Conservation (phyloP, 2,888 invertebrate genomes). For the Troides helena region DNA sequence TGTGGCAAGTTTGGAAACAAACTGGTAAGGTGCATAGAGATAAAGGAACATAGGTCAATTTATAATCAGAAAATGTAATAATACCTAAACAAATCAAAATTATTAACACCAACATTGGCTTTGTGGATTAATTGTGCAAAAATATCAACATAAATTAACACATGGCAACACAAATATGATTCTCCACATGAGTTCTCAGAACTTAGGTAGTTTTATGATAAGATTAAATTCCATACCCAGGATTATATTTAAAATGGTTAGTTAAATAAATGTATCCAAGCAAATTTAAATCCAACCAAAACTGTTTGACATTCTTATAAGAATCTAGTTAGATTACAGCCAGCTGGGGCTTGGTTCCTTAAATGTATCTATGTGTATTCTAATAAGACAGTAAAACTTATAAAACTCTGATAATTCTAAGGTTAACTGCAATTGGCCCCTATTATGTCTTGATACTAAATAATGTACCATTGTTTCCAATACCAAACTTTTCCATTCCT, state of each 20-base stretch:
- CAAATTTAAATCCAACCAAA: not conserved
- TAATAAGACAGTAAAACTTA: slow-evolving; percentile 34
- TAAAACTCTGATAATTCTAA: slow-evolving; percentile 42
- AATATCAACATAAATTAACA: not conserved
- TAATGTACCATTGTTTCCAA: slow-evolving; percentile 21
- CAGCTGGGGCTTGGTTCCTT: not conserved
- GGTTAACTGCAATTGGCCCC: slow-evolving; percentile 45
- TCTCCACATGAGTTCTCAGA: slow-evolving; percentile 12
- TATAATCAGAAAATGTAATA: slow-evolving; percentile 27
- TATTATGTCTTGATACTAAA: slow-evolving; percentile 38
- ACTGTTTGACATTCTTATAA: slow-evolving; percentile 30
- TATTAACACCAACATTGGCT: not conserved
- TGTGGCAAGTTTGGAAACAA: slow-evolving; percentile 15
- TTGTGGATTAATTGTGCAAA: not conserved
- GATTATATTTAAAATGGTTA: not conserved
- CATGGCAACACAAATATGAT: slow-evolving; percentile 11
- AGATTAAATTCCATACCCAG: slow-evolving; percentile 6
- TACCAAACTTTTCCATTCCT: slow-evolving; percentile 20
- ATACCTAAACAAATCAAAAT: slow-evolving; percentile 4
- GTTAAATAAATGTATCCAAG: not conserved
- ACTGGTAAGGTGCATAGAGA: slow-evolving; percentile 26
- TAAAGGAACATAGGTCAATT: slow-evolving; percentile 34
- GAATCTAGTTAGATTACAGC: slow-evolving; percentile 44
- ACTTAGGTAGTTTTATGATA: slow-evolving; percentile 8
- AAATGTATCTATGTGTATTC: slow-evolving; percentile 24